Percentiles rank a stretch among this genome's conserved stretches.
Conservation (phyloP, 2,113 vertebrate species). For the Ia io region DNA sequence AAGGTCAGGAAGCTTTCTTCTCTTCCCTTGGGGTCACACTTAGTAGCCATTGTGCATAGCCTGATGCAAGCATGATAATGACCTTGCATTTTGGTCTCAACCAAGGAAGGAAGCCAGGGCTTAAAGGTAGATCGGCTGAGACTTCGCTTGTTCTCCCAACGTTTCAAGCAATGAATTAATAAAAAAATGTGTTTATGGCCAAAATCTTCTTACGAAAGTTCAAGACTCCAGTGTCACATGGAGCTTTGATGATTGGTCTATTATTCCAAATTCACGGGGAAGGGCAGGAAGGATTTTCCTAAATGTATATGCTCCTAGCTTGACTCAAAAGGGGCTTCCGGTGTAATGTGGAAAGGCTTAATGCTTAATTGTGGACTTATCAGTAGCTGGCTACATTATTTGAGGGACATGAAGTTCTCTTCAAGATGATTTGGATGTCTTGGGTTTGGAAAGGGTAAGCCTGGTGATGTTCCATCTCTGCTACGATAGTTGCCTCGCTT, state of each 20-base stretch:
- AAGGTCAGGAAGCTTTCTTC: slow-evolving; percentile 86
- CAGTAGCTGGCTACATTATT: not conserved
- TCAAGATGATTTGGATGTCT: not conserved
- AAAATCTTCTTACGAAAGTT: not conserved
- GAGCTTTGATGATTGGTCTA: not conserved
- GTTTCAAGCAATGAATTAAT: slow-evolving; percentile 43
- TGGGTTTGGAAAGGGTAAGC: not conserved
- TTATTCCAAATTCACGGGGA: not conserved
- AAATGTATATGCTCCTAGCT: not conserved
- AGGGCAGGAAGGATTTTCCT: not conserved
- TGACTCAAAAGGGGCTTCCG: not conserved
- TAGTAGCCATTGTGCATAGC: accelerated
- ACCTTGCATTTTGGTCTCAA: not conserved
- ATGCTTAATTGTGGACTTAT: not conserved
- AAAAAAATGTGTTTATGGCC: not conserved
- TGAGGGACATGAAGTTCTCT: not conserved
- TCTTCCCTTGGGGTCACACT: not conserved
- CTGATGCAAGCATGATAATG: not conserved
- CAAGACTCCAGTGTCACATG: not conserved
- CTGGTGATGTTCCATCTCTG: not conserved
- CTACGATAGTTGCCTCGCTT: not conserved
- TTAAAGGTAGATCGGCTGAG: slow-evolving; percentile 51
- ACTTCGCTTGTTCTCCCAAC: slow-evolving; percentile 28
- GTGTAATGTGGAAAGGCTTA: not conserved
- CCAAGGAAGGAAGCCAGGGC: not conserved